These are phyloP conservation scores for Sceliomorpha sp. DNA, from an alignment of 2,888 invertebrate species.

Conservation along the genomic window DNA sequence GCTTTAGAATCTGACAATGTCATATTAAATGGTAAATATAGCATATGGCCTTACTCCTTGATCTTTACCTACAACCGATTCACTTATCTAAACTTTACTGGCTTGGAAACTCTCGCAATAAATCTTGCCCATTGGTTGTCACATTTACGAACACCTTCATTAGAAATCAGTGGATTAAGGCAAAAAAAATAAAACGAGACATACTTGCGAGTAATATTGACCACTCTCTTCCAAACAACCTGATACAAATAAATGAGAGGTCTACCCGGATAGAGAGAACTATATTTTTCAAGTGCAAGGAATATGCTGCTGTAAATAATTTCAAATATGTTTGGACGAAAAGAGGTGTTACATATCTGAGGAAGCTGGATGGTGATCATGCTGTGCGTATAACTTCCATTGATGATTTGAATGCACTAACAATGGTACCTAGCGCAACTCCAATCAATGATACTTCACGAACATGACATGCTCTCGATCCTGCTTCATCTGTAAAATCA, in stretches of 20 bases:
- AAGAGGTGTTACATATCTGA: neutral
- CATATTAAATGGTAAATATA: no score
- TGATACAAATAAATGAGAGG: neutral
- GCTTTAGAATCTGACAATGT: no score
- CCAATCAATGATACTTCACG: no score
- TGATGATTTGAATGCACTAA: no score
- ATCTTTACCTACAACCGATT: neutral
- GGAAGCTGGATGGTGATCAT: neutral
- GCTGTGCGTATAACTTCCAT: neutral
- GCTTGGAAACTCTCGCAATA: neutral
- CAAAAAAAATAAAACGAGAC: neutral
- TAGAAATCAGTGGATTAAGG: neutral
- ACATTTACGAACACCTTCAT: neutral
- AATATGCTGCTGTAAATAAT: neutral
- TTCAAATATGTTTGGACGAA: conserved; percentile 9
- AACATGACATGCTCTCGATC: neutral
- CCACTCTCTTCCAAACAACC: neutral
- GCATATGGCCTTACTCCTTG: neutral
- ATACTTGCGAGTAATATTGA: neutral
- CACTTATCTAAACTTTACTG: neutral
- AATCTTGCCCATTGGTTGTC: neutral
- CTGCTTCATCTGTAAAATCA: neutral
- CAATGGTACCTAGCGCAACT: no score
- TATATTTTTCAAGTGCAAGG: neutral
- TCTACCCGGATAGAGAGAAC: neutral